Base-by-base conservation (phyloP, 2,888 invertebrate genomes). In the Acleris laterana region DNA sequence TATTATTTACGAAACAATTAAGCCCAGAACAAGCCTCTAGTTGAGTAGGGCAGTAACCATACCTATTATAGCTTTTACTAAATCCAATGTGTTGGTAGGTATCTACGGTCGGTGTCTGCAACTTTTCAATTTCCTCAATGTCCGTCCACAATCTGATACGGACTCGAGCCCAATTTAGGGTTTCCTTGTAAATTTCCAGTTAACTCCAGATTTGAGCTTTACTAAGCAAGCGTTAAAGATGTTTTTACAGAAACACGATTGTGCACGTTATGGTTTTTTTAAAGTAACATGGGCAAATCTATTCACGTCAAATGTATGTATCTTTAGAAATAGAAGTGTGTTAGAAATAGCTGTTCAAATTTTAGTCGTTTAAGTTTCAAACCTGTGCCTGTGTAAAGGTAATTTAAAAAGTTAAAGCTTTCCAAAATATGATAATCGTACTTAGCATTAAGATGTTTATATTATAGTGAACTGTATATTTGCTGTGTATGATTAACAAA, bases 101-200 rank as follows among this genome's bases (percentile, higher is more conserved):
- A 16, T 16, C 13, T 16, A 51, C 25, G 46, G 52, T 16, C 46
- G 7, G n/a, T 38, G 38, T 56, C 28, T 28, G 17, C 56, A 28
- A 61, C 50, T 50, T 62, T 66, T 66, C 66, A 62, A 66, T 66
- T 66, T 66, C 66, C 61, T 51, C 32, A n/a, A 48, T 56, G 56
- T 52, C 51, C 57, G 51, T 25, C 32, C n/a, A 11, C 19, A 50
- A 57, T 66, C 66, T 61, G 66, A 62, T 66, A 57, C 20, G 46
- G 56, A 38, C 22, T 25, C 20, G 19, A 51, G 57, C 62, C 51
- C 44, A 61, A 65, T 50, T 58, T 44, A 51, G 51, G 51, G 49
- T 49, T 13, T 16, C 22, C 25, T 51, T n/a, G 13, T 5, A 11
- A 19, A 32, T 25, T 28, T 53, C 32, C 1, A 19, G 19, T 1